These are phyloP conservation scores for Armadillidium nasatum DNA, from an alignment of 1,140 invertebrate species.

Conservation along the genomic window DNA sequence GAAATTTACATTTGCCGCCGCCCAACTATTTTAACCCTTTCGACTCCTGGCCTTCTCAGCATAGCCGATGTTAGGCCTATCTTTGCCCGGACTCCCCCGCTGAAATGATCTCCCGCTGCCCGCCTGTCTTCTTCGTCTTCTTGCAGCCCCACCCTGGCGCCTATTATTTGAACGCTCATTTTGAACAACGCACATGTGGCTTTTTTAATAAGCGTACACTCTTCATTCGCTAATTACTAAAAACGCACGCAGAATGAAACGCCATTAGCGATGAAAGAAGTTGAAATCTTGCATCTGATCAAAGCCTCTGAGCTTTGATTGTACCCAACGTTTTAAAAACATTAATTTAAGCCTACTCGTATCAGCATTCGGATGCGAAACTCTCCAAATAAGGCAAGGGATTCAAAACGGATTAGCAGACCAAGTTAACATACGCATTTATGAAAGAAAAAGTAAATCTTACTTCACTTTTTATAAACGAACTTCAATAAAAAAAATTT, in stretches of 20 bases:
- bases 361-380: not conserved
- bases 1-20: not conserved
- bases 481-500: too few relatives aligned
- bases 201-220: not conserved
- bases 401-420: not conserved
- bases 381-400: not conserved
- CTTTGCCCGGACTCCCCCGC: not conserved
- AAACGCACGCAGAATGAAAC: not conserved
- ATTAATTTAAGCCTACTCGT: constrained; percentile 6
- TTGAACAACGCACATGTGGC: not conserved
- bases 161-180: not conserved
- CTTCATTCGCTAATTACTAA: not conserved
- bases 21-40: constrained; percentile 10
- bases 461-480: too few relatives aligned
- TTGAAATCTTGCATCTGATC: constrained; percentile 9
- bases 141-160: constrained; percentile 8
- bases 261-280: constrained; percentile 1
- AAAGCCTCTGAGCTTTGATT: not conserved
- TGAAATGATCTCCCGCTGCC: not conserved
- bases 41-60: not conserved
- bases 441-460: too few relatives aligned
- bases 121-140: constrained; percentile 1
- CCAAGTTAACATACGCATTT: not conserved
- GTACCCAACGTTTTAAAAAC: not conserved
- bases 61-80: constrained; percentile 9